These are phyloP conservation scores for Pogoniulus pusillus DNA, from an alignment of 2,797 vertebrate species.

Conservation along the genomic window DNA sequence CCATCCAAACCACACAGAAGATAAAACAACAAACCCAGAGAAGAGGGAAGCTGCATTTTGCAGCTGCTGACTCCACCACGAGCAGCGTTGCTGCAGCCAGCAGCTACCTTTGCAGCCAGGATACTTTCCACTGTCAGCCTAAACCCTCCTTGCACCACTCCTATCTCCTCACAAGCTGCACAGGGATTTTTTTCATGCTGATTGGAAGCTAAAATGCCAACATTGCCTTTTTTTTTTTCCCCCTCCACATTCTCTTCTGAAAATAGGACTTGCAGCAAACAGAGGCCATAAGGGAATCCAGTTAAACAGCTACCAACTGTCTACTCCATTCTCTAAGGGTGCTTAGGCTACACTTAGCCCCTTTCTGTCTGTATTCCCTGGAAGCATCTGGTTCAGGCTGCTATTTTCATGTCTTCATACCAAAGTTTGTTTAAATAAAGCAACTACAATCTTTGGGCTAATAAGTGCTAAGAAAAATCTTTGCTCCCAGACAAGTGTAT, in stretches of 20 bases:
- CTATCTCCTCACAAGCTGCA: neutral
- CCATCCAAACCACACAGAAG: neutral
- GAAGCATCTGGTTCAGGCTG: neutral
- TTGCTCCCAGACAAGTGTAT: neutral
- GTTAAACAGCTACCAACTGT: neutral
- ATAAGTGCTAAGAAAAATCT: constrained; percentile 8
- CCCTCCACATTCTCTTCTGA: neutral
- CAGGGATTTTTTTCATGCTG: neutral
- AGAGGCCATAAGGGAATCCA: neutral
- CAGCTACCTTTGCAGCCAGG: neutral
- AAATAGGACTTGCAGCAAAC: constrained; percentile 2
- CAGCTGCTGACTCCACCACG: neutral
- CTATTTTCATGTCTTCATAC: constrained; percentile 22
- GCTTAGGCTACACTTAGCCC: neutral
- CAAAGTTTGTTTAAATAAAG: constrained; percentile 38
- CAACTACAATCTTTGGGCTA: neutral
- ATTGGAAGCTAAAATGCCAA: neutral
- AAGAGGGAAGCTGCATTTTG: neutral
- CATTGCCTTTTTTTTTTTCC: neutral
- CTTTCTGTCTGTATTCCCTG: neutral
- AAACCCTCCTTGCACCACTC: neutral
- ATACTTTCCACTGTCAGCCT: neutral
- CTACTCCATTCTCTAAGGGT: neutral
- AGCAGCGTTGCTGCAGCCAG: neutral
- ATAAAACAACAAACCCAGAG: neutral